These are phyloP conservation scores for Crocodylus rhombifer DNA, from an alignment of 2,797 vertebrate genomes.

Conservation along the genomic window DNA sequence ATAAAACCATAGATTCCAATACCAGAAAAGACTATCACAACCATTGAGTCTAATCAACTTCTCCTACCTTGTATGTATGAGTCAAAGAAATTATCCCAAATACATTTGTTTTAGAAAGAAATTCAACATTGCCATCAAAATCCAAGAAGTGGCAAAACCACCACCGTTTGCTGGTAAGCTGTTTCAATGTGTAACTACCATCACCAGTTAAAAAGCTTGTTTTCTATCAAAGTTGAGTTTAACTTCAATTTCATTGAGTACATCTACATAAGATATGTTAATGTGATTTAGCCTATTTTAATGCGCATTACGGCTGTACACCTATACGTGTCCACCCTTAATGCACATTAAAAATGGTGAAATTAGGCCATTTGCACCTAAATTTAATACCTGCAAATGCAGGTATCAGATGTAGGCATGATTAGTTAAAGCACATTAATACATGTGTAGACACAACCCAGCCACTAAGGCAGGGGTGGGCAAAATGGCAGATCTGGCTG, in stretches of 20 bases:
- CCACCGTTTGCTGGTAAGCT: neutral
- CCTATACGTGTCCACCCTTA: too few relatives aligned
- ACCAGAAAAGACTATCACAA: neutral
- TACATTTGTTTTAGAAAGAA: neutral
- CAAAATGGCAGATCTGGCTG: too few relatives aligned
- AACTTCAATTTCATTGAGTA: neutral
- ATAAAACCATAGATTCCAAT: neutral
- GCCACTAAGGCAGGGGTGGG: too few relatives aligned
- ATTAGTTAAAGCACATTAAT: too few relatives aligned
- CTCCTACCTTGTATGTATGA: neutral
- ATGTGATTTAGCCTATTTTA: too few relatives aligned
- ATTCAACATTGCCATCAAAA: neutral
- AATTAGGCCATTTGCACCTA: too few relatives aligned
- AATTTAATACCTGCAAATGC: too few relatives aligned
- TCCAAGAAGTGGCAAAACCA: neutral
- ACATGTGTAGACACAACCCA: too few relatives aligned
- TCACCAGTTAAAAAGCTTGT: neutral
- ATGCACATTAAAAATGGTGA: too few relatives aligned
- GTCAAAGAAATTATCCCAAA: neutral
- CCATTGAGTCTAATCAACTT: neutral
- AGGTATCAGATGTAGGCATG: too few relatives aligned
- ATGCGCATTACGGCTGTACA: too few relatives aligned
- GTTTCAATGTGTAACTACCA: accelerated
- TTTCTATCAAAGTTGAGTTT: neutral
- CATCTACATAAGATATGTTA: too few relatives aligned